These are phyloP conservation scores for Drosophila bunnanda DNA, from an alignment of 2,888 invertebrate genomes.

Conservation along the genomic window DNA sequence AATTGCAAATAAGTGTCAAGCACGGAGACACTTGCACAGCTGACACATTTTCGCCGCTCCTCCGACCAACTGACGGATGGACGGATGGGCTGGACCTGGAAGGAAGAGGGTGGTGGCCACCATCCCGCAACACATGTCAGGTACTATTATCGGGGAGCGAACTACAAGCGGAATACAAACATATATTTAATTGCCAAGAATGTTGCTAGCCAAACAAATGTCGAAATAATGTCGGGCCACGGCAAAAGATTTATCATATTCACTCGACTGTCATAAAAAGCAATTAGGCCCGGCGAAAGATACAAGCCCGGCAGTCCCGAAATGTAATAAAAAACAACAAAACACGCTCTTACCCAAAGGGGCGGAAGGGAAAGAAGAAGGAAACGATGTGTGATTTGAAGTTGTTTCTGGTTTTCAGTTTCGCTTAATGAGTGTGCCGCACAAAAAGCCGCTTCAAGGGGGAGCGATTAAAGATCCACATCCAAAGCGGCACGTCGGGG, in stretches of 20 bases:
- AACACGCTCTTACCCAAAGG: constrained; percentile 16
- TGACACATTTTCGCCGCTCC: constrained; percentile 57
- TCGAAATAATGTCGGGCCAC: constrained; percentile 45
- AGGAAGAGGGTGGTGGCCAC: constrained; percentile 26
- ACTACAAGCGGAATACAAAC: constrained; percentile 53
- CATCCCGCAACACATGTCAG: constrained; percentile 66
- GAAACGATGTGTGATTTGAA: constrained; percentile 68
- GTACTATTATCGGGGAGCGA: constrained; percentile 49
- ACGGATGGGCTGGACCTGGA: constrained; percentile 14
- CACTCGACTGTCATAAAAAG: constrained; percentile 77
- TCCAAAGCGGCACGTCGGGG: constrained; percentile 36
- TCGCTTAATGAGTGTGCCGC: constrained; percentile 45
- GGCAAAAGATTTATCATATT: constrained; percentile 74
- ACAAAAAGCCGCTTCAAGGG: constrained; percentile 36
- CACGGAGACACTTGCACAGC: constrained; percentile 65
- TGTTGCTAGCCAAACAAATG: constrained; percentile 62
- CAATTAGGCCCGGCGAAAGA: constrained; percentile 69
- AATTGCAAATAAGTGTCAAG: constrained; percentile 71
- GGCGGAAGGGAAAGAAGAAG: constrained; percentile 42
- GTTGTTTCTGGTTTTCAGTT: constrained; percentile 54
- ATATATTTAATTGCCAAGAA: constrained; percentile 73
- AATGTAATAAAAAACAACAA: constrained; percentile 48
- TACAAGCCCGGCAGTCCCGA: constrained; percentile 61
- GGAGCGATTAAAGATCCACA: constrained; percentile 64
- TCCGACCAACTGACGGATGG: constrained; percentile 19